Percentiles rank a stretch among this genome's conserved stretches.
These are phyloP conservation scores for Sarotherodon lohbergeri DNA, from an alignment of 2,113 vertebrate species.

Conservation along the genomic window DNA sequence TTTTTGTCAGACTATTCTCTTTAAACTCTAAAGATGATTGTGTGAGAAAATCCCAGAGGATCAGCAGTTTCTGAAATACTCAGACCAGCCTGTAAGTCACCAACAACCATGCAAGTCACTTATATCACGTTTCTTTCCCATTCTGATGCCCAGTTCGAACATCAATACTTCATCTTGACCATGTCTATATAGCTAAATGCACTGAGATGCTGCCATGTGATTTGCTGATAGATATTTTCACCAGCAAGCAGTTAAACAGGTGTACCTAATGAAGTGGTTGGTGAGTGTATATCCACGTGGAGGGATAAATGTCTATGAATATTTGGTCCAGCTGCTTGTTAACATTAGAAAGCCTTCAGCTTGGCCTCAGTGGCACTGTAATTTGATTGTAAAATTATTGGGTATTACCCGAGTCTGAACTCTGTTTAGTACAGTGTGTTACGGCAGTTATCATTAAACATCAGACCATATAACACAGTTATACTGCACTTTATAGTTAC, in stretches of 20 bases:
- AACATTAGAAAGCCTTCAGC: neutral
- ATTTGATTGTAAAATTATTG: neutral
- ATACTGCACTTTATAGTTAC: neutral
- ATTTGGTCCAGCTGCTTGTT: neutral
- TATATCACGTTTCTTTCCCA: rapidly evolving
- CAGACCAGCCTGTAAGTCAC: neutral
- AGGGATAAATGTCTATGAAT: neutral
- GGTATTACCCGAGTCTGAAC: neutral
- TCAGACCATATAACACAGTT: neutral
- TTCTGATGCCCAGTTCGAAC: neutral
- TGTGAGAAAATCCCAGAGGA: neutral
- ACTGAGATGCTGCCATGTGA: neutral
- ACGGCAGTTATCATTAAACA: neutral
- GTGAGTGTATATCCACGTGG: neutral
- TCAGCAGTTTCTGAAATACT: neutral
- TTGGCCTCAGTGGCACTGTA: neutral
- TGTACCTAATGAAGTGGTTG: neutral
- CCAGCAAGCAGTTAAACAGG: neutral
- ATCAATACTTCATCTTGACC: neutral
- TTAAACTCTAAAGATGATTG: neutral
- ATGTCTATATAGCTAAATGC: rapidly evolving
- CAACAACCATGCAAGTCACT: neutral
- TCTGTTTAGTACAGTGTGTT: neutral
- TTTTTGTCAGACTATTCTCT: neutral
- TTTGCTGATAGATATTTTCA: neutral